phyloP scores from a whole-genome alignment of 1,140 invertebrate genomes.

The Oryctes rhinoceros region DNA sequence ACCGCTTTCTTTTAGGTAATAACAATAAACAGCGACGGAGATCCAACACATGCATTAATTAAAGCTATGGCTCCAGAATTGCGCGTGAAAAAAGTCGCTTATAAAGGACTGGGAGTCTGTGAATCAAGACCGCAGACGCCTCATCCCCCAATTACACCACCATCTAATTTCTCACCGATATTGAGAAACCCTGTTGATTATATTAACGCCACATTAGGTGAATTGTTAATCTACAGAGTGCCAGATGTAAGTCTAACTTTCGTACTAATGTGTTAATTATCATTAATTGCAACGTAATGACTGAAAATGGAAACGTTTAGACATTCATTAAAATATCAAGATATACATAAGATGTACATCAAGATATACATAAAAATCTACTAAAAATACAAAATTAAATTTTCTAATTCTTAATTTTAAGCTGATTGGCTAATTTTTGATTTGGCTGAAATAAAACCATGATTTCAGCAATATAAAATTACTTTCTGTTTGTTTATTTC shows the following conservation, averaged over 20 bases:
- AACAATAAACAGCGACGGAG: slow-evolving; percentile 64
- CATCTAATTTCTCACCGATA: slow-evolving; percentile 76
- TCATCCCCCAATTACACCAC: slow-evolving; percentile 64
- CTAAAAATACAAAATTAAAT: too few species aligned
- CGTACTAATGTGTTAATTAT: too few species aligned
- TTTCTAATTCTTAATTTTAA: too few species aligned
- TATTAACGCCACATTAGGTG: slow-evolving; percentile 80
- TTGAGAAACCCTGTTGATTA: slow-evolving; percentile 86
- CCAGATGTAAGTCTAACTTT: slow-evolving; percentile 68
- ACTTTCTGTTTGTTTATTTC: too few species aligned
- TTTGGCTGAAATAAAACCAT: too few species aligned
- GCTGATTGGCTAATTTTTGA: too few species aligned
- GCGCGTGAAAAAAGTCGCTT: slow-evolving; percentile 69
- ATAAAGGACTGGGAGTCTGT: slow-evolving; percentile 71
- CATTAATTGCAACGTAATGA: too few species aligned
- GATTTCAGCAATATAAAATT: too few species aligned
- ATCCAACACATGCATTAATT: slow-evolving; percentile 66
- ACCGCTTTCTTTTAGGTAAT: slow-evolving; percentile 63
- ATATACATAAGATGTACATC: too few species aligned
- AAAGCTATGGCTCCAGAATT: slow-evolving; percentile 70
- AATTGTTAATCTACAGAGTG: slow-evolving; percentile 81
- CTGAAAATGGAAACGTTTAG: too few species aligned
- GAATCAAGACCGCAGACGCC: slow-evolving; percentile 60
- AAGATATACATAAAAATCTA: too few species aligned
- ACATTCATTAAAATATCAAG: too few species aligned